These are phyloP conservation scores for Plecotus auritus DNA, from an alignment of 2,113 vertebrate species.

Conservation along the genomic window DNA sequence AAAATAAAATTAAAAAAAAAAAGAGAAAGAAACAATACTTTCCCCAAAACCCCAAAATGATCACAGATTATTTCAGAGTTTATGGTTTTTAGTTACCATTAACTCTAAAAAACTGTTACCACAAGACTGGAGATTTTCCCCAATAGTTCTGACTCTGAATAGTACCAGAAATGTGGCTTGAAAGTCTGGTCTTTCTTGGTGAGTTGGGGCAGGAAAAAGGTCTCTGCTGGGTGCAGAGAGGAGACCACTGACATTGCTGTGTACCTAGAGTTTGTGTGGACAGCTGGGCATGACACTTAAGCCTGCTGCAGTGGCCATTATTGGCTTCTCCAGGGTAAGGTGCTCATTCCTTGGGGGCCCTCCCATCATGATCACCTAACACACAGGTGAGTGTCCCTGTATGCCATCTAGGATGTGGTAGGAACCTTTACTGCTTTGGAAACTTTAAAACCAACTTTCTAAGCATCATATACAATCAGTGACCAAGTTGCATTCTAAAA, in stretches of 20 bases:
- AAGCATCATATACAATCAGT: not conserved
- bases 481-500: not conserved
- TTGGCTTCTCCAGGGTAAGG: not conserved
- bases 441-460: not conserved
- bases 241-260: not conserved
- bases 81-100: constrained; percentile 18
- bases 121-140: constrained; percentile 28
- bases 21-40: not conserved
- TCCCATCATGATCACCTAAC: not conserved
- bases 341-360: too few relatives aligned
- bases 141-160: not conserved
- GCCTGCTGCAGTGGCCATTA: not conserved
- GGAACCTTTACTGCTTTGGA: not conserved
- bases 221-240: not conserved
- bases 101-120: not conserved
- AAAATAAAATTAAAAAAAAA: too few relatives aligned
- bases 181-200: not conserved
- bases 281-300: not conserved
- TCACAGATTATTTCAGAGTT: constrained; percentile 29
- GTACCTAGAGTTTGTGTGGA: not conserved
- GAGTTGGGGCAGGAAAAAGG: not conserved
- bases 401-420: not conserved
- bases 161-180: constrained; percentile 34
- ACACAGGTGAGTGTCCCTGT: not conserved
- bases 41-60: not conserved